Conservation (phyloP, 2,888 invertebrate genomes). For the Megamerina dolium region DNA sequence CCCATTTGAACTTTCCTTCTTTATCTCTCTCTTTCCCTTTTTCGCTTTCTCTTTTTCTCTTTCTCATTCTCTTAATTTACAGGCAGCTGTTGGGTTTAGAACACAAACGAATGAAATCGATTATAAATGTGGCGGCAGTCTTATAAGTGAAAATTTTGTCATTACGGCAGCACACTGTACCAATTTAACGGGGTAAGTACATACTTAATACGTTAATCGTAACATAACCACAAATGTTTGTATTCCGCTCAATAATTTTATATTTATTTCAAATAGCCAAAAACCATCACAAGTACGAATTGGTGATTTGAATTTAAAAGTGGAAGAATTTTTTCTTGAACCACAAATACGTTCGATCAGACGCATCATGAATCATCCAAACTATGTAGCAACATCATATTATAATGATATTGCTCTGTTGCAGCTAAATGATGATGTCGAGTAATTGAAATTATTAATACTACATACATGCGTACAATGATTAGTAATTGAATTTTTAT, state of each 20-base stretch:
- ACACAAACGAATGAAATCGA: slow-evolving; percentile 22
- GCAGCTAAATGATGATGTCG: slow-evolving; percentile 26
- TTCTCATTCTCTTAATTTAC: too few relatives aligned
- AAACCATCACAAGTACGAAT: slow-evolving; percentile 37
- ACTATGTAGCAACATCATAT: slow-evolving; percentile 27
- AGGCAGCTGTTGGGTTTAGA: slow-evolving; percentile 36
- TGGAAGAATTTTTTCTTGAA: slow-evolving; percentile 28
- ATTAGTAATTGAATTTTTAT: neutral
- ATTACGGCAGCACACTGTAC: slow-evolving; percentile 46
- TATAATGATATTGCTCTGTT: slow-evolving; percentile 42
- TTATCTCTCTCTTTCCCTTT: too few relatives aligned
- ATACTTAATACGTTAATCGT: neutral
- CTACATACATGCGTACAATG: neutral
- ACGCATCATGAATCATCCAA: slow-evolving; percentile 30
- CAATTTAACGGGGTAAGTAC: slow-evolving; percentile 29
- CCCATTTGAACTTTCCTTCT: too few relatives aligned
- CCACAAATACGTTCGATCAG: slow-evolving; percentile 33
- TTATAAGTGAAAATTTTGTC: slow-evolving; percentile 42
- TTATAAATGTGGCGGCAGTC: slow-evolving; percentile 46
- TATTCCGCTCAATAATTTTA: neutral
- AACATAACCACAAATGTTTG: neutral
- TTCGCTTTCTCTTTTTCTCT: too few relatives aligned
- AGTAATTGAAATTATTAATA: slow-evolving; percentile 27
- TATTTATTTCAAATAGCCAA: slow-evolving; percentile 20
- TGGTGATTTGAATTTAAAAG: slow-evolving; percentile 37